Percentiles rank a stretch among this genome's conserved stretches.
Evolutionary conservation across 1,140 invertebrate genomes (phyloP).

Genomic region (Brachionus rotundiformis): DNA sequence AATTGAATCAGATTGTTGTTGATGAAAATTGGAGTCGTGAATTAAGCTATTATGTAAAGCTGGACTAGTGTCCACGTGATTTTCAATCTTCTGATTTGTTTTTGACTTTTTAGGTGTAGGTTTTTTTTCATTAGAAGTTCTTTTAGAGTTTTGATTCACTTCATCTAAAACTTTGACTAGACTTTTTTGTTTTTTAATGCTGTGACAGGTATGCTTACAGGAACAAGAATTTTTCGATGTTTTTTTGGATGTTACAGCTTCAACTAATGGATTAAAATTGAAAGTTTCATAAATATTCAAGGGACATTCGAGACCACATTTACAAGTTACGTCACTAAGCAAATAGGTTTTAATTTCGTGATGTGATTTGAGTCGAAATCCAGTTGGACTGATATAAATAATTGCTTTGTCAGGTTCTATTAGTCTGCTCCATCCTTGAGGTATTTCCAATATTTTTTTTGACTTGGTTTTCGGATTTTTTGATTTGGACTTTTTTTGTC

Average conservation of each 20-base stretch:
- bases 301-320: slow-evolving; percentile 47
- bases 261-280: slow-evolving; percentile 24
- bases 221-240: neutral
- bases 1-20: neutral
- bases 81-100: neutral
- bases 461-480: neutral
- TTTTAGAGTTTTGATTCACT: slow-evolving; percentile 31
- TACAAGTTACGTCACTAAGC: slow-evolving; percentile 39
- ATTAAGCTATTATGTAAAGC: neutral
- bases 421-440: neutral
- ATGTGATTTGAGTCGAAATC: neutral
- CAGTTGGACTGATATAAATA: slow-evolving; percentile 8
- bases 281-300: slow-evolving; percentile 35
- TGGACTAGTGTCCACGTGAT: neutral
- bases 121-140: neutral
- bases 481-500: neutral
- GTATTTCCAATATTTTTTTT: neutral
- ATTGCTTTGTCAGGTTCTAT: slow-evolving; percentile 4
- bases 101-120: neutral
- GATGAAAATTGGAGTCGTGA: neutral
- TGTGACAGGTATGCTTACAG: neutral
- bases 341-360: slow-evolving; percentile 39
- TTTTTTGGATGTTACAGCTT: neutral
- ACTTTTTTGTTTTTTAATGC: slow-evolving; percentile 32
- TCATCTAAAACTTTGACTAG: slow-evolving; percentile 39